Base-by-base conservation (phyloP, 2,113 vertebrate species). In the Spea bombifrons region DNA sequence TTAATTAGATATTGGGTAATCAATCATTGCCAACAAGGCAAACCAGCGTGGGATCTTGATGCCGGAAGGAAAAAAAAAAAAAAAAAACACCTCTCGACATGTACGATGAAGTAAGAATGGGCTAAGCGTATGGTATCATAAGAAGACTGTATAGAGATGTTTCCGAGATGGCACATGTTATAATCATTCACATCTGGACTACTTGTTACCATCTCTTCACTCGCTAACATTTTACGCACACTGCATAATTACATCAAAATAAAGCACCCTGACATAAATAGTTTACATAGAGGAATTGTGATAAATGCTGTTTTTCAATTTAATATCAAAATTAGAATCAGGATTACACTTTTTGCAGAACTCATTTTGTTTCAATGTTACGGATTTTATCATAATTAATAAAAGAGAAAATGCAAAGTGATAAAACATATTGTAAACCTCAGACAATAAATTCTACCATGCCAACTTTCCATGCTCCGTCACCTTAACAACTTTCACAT, bases 1-100 rank as follows among this genome's bases (percentile, higher is more conserved):
- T 98, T 99, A 99, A 99, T 99, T 99, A 99, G 96, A 97, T 97
- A 97, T 96, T 96, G 94, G 95, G 96, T 98, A 92, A 99, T 99
- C 97, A 98, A 98, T 99, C 97, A 99, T 96, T 97, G 96, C 96
- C 97, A 98, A 98, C 94, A 84, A 99, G 97, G 93, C 94, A 89
- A 91, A 92, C 89, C 91, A 89, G 94, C 93, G 90, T 90, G 90
- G 90, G 91, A 87, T 90, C 87, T 86, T 84, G 88, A 89, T 88
- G 84, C 81, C 81, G 87, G 82, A 78, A 90, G 81, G 75, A 86
- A 83, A 83, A 65, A 59, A 66, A 75, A n/a, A n/a, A 80, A 89
- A 89, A 87, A 82, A 73, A 86, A 86, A 88, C 89, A 90, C 90
- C 91, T 91, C 91, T 92, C 92, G 85, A 89, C 89, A 84, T 59